Base-by-base conservation (phyloP, 2,888 invertebrate species). In the Sepioteuthis lessoniana region DNA sequence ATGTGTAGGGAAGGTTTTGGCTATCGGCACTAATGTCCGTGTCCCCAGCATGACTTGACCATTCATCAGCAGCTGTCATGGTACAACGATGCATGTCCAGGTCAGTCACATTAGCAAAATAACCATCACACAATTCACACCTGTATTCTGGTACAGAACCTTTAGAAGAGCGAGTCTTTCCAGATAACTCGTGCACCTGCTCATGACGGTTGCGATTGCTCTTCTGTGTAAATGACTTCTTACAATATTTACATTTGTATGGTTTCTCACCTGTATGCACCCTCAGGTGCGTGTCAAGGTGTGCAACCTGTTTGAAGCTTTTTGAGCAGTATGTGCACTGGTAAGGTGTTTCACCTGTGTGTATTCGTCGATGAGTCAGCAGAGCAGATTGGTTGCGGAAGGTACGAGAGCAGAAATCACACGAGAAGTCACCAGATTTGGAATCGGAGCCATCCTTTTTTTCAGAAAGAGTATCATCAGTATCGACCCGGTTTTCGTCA, bases 221-320 rank as follows among this genome's bases (percentile, higher is more conserved):
- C 21, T 92, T 92, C 92, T 92, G 92, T 7, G 46, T 92, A 31
- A 92, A 92, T 16, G 92, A 92, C 35, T 47, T 42, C n/a, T n/a
- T 37, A 92, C 92, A 92, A 31, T 92, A 92, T 42, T 42, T 92
- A 92, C 92, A 92, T 35, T 46, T 46, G 47, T 47, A 92, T 13
- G 92, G 92, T 19, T 42, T 92, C n/a, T 92, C 92, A 13, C 92
- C 92, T 46, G 92, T 92, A 10, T 92, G 92, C 38, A 92, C 47
- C 21, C 92, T 92, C 42, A 47, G n/a, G n/a, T 92, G 92, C 16
- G 92, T 92, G 42, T 92, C 92, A 28, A 92, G 35, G 47, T 92
- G 92, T 21, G 92, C 92, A 46, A 92, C 92, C 47, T 92, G 92
- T 38, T 92, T 92, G 92, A 92, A 92, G n/a, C 92, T 92, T 92